Base-by-base conservation (phyloP, 2,113 vertebrate genomes). In the Campylorhamphus procurvoides region DNA sequence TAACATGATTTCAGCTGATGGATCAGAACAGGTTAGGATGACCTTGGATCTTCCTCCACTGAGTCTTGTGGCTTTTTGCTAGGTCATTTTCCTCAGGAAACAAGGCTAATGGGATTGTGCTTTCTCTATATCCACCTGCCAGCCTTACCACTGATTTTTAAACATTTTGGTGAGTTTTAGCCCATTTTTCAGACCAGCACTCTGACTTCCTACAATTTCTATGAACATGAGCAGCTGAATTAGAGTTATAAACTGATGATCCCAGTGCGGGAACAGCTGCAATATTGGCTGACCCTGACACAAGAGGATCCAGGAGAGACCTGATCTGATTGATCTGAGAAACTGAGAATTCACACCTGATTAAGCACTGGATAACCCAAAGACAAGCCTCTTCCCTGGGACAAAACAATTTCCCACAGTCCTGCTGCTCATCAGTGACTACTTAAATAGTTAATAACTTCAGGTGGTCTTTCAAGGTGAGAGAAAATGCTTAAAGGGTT, bases 1-100 rank as follows among this genome's bases (percentile, higher is more conserved):
- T 62, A 96, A 96, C 79, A 58, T 96, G 90, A 97, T 97, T 95
- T 87, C 92, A 96, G 86, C 75, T 93, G 96, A 97, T 89, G 90
- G 93, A 73, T 95, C 81, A 77, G 67, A 95, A 79, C 94, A 94
- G 97, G 96, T 95, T 91, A 63, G 46, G 68, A 56, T 94, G 92
- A 96, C 96, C 84, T 96, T 96, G 95, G 84, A 92, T 93, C 85
- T 89, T 93, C 63, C 82, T 84, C 40, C 67, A 12, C 22, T 52
- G 79, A 56, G 55, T 90, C 72, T 56, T 81, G 39, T 1, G 12
- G 91, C 37, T 66, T 94, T 91, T 66, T 83, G 44, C 69, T 44
- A 86, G 66, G 69, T 84, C 71, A 15, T 24, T 93, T 93, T 76
- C 75, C 50, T 46, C 37, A 82, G 67, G 37, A 90, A 93, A 83